These are phyloP conservation scores for Egretta garzetta DNA, from an alignment of 2,113 vertebrate species.

Conservation along the genomic window DNA sequence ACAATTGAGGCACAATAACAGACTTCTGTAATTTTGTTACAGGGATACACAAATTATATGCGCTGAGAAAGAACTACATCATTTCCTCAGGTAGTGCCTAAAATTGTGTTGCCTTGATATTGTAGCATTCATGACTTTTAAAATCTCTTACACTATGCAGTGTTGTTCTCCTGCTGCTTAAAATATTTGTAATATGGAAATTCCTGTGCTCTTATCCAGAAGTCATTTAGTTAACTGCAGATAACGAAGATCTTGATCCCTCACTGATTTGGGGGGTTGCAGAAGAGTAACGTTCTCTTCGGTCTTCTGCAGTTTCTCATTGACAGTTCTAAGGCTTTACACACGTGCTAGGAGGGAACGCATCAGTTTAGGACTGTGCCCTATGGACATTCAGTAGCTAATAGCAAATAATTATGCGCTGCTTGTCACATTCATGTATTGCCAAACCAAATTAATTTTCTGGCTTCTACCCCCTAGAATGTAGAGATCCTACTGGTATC, in stretches of 20 bases:
- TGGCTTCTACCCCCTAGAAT: not conserved
- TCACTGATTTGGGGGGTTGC: not conserved
- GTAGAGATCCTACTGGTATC: not conserved
- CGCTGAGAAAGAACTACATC: accelerated
- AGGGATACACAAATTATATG: not conserved
- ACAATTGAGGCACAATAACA: not conserved
- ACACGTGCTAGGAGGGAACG: accelerated
- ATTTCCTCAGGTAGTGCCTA: not conserved
- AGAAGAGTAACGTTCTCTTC: accelerated
- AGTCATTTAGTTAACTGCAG: not conserved
- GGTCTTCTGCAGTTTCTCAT: not conserved
- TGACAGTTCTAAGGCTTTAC: not conserved
- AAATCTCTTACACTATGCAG: not conserved
- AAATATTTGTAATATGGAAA: not conserved
- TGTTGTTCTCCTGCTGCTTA: not conserved
- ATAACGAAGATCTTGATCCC: not conserved
- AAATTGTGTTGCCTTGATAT: not conserved
- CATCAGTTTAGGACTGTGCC: not conserved
- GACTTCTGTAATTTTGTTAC: not conserved
- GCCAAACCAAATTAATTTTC: not conserved
- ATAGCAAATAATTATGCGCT: not conserved
- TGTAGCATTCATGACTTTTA: not conserved
- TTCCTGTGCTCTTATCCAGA: not conserved
- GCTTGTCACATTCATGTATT: not conserved
- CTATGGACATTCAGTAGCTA: not conserved